phyloP scores from a whole-genome alignment of 2,797 vertebrate genomes.

The Salmo trutta region DNA sequence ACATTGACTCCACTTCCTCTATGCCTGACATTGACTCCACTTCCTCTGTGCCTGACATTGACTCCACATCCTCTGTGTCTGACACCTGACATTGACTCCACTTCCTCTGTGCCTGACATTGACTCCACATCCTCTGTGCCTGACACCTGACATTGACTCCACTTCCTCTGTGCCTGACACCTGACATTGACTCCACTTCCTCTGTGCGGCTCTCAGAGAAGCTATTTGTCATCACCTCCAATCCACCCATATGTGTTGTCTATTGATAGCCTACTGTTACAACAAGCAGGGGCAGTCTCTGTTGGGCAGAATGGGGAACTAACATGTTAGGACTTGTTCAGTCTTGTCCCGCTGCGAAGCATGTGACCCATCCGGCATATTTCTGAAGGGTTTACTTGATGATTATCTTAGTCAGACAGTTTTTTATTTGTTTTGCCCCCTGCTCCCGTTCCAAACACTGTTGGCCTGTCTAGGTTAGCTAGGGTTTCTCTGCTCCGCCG shows the following conservation, averaged over 20 bases:
- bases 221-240: not conserved
- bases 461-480: not conserved
- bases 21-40: too few relatives aligned
- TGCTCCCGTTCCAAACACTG: not conserved
- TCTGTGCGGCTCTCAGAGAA: not conserved
- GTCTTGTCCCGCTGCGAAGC: constrained; percentile 58
- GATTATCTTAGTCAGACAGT: not conserved
- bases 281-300: not conserved
- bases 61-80: too few relatives aligned
- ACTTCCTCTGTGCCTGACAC: not conserved
- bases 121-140: too few relatives aligned
- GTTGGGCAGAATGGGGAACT: constrained; percentile 43
- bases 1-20: too few relatives aligned
- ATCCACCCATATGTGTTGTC: not conserved
- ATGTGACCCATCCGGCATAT: constrained; percentile 50
- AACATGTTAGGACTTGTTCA: constrained; percentile 59
- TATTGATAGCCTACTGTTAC: not conserved
- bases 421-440: not conserved
- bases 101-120: too few relatives aligned
- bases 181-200: too few relatives aligned
- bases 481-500: not conserved
- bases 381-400: constrained; percentile 21
- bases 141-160: too few relatives aligned
- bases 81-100: too few relatives aligned
- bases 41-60: too few relatives aligned